Evolutionary conservation across 2,888 invertebrate species (phyloP), one percentile per base, ranked within the genome.

Genomic region (Muscina levida): DNA sequence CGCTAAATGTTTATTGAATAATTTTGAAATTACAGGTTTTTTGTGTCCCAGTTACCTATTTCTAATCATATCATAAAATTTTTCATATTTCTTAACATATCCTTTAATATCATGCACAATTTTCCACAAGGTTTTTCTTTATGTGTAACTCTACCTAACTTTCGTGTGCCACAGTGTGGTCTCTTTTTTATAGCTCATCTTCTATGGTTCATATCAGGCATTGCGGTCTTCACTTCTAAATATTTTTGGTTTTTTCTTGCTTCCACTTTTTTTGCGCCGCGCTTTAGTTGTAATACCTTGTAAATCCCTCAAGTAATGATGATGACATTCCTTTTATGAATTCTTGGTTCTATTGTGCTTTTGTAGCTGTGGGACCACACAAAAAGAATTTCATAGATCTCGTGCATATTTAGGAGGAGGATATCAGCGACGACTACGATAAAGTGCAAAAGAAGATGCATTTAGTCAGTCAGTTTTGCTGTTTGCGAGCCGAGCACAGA

Each of bases 321-420:
- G 77, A 81, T 81, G 81, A 77, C 81, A 81, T 77, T 81, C 77
- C 72, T 81, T 31, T 81, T 81, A 81, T 81, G 77, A 71, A 81
- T 81, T 74, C 81, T 77, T 67, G 62, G 67, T 42, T 77, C 71
- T 71, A 77, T 77, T 77, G 74, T 81, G 73, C 67, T 42, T 62
- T 26, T 5, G 77, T 77, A 67, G 73, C 73, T 77, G 62, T 71
- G 15, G 72, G 71, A 39, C 51, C 24, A 56, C n/a, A n/a, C n/a
- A n/a, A n/a, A n/a, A 11, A 13, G 11, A 39, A 11, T 37, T 13
- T 11, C 1, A 19, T 37, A 37, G 37, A 19, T 2, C 57, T 8
- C 31, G 8, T 31, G 31, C 31, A 11, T 17, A 15, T 48, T 17
- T 15, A 15, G n/a, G 48, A 15, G 17, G 17, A 15, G 48, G 48